Percentiles rank a stretch among this genome's conserved stretches.
These are phyloP conservation scores for Drosophila leonis DNA, from an alignment of 2,888 invertebrate genomes.

Conservation along the genomic window DNA sequence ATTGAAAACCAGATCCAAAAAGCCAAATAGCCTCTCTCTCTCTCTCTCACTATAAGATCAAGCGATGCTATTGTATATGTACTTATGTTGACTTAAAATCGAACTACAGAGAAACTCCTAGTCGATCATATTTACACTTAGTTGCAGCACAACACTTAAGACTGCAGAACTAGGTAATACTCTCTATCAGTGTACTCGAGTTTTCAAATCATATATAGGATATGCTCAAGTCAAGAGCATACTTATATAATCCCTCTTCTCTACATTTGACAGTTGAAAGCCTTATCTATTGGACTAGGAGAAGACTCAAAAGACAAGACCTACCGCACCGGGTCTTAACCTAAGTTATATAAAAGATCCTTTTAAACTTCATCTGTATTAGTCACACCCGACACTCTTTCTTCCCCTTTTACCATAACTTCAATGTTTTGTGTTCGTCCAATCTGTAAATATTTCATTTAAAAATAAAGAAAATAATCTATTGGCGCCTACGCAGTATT, in stretches of 20 bases:
- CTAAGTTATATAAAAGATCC: no score
- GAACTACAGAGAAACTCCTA: background rate
- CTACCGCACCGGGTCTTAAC: no score
- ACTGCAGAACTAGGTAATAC: background rate
- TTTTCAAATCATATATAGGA: background rate
- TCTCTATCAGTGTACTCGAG: background rate
- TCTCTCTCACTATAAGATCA: no score
- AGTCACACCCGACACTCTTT: no score
- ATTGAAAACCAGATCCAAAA: no score
- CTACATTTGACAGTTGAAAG: background rate
- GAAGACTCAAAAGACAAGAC: no score
- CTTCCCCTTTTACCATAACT: no score
- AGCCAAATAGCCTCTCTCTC: no score
- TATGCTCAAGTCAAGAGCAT: background rate
- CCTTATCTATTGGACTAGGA: background rate
- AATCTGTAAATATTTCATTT: no score
- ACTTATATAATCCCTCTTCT: background rate
- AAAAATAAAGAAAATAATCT: no score
- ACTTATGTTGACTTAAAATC: background rate
- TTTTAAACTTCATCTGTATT: no score
- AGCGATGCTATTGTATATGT: background rate
- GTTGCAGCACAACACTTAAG: background rate
- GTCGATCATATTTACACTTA: background rate
- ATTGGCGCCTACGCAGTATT: conserved; percentile 4
- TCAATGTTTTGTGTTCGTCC: no score